Evolutionary conservation across 2,888 invertebrate genomes (phyloP).

Genomic region (Tipula lateralis): DNA sequence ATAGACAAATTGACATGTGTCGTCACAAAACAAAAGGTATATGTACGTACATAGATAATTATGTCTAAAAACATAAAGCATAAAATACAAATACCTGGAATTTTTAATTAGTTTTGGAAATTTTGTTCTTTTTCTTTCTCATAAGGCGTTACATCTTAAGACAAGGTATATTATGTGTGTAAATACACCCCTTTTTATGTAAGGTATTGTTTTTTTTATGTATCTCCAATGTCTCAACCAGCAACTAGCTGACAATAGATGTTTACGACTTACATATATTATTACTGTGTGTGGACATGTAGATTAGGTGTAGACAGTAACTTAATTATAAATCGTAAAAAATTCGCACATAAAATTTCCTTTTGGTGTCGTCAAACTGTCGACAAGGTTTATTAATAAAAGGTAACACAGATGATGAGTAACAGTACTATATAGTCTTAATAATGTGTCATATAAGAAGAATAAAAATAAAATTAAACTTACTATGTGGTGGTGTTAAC

Average conservation of each 20-base stretch:
- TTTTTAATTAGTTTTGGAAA: neutral
- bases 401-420: neutral
- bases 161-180: neutral
- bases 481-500: conserved; percentile 77
- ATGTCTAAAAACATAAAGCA: neutral
- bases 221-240: neutral
- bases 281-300: neutral
- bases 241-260: neutral
- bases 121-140: neutral
- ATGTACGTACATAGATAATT: too few relatives aligned
- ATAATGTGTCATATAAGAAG: neutral
- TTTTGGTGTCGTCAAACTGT: conserved; percentile 1
- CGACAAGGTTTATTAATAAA: neutral
- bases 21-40: neutral
- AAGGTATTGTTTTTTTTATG: neutral
- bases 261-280: neutral
- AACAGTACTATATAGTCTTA: neutral
- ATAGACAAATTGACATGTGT: neutral
- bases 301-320: neutral
- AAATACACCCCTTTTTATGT: neutral
- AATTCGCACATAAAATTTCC: neutral
- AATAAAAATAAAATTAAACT: conserved; percentile 47
- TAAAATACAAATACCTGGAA: neutral
- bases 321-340: neutral
- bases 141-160: neutral